These are phyloP conservation scores for Dynastes grantii DNA, from an alignment of 2,888 invertebrate genomes.

Conservation along the genomic window DNA sequence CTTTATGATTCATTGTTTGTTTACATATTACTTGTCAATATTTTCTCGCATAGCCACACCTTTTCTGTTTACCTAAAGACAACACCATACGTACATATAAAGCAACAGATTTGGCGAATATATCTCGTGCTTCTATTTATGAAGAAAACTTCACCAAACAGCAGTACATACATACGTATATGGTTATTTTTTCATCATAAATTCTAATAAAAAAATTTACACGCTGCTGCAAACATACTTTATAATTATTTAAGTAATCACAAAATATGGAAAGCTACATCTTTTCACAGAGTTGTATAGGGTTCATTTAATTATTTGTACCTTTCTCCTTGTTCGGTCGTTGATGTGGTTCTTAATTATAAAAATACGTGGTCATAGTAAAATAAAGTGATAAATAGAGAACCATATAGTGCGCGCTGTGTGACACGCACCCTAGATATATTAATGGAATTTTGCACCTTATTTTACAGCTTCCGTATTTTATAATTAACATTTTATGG, in stretches of 20 bases:
- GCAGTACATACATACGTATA: not conserved
- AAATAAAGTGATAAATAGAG: not conserved
- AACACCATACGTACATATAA: not conserved
- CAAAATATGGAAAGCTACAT: not conserved
- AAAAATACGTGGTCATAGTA: not conserved
- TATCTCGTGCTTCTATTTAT: not conserved
- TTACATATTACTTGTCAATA: too few relatives aligned
- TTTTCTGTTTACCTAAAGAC: too few relatives aligned
- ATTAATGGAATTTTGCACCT: conserved; percentile 2
- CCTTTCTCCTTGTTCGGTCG: not conserved
- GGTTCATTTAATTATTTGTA: not conserved
- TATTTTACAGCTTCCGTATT: not conserved
- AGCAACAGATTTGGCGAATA: not conserved
- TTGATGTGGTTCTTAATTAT: conserved; percentile 1
- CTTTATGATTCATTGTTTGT: too few relatives aligned
- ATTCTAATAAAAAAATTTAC: not conserved
- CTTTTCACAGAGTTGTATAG: not conserved
- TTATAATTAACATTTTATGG: not conserved
- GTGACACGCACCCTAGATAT: not conserved
- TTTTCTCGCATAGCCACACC: too few relatives aligned
- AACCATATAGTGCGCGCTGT: not conserved
- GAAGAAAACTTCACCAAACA: not conserved
- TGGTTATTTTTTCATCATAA: not conserved
- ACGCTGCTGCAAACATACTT: not conserved
- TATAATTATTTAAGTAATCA: not conserved